Percentiles rank a stretch among this genome's conserved stretches.
Evolutionary conservation across 2,888 invertebrate species (phyloP).

Genomic region (Sphecodes monilicornis): DNA sequence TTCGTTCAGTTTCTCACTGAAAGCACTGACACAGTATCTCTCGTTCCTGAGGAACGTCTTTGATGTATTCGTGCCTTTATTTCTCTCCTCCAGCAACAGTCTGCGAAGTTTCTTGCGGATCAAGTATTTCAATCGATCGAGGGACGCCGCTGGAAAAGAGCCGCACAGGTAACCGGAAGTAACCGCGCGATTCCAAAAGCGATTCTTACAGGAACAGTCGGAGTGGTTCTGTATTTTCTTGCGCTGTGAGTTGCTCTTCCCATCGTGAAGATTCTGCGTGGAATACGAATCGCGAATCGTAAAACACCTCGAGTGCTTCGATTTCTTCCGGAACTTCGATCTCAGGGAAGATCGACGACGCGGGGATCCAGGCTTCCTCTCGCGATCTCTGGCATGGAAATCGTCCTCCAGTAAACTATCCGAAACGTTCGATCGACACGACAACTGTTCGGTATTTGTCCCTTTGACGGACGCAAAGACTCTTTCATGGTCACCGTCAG

Average conservation of each 20-base stretch:
- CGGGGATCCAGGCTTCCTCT: background rate
- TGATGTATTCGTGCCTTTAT: conserved; percentile 66
- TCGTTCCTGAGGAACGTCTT: conserved; percentile 61
- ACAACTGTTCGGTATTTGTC: background rate
- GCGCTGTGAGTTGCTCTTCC: background rate
- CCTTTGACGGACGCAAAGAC: background rate
- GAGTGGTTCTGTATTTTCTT: background rate
- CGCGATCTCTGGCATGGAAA: background rate
- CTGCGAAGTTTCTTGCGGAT: conserved; percentile 70
- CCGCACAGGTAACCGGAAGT: conserved; percentile 18
- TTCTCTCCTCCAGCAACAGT: conserved; percentile 63
- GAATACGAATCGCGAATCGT: background rate
- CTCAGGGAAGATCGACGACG: background rate
- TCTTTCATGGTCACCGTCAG: background rate
- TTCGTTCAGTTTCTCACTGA: conserved; percentile 54
- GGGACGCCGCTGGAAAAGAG: conserved; percentile 53
- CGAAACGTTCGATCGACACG: background rate
- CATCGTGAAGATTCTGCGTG: background rate
- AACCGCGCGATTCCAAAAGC: conserved; percentile 5
- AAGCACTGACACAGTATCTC: conserved; percentile 63
- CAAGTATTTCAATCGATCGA: conserved; percentile 70
- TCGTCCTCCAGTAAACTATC: background rate
- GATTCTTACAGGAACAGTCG: conserved; percentile 11
- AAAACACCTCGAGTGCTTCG: background rate
- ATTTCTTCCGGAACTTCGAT: background rate